Conservation (phyloP, 2,888 invertebrate genomes). For the Dynastes grantii region DNA sequence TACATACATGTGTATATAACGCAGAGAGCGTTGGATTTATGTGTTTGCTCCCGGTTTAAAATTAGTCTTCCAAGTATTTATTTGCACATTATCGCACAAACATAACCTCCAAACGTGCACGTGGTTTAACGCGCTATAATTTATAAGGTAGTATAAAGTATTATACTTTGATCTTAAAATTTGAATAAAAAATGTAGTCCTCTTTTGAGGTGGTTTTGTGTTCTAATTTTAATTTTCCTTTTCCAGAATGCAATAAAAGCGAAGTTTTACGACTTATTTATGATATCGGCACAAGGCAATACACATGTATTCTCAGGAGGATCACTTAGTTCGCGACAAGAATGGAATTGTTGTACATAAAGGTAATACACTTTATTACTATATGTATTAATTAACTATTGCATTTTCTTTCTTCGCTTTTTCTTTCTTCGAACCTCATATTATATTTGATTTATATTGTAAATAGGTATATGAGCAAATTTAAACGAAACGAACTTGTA, state of each 20-base stretch:
- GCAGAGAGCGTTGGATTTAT: not conserved
- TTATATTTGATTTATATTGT: no score
- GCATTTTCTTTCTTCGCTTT: no score
- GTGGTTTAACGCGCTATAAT: not conserved
- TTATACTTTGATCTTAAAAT: not conserved
- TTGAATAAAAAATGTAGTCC: not conserved
- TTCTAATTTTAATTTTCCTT: constrained; percentile 27
- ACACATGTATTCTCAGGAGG: constrained; percentile 50
- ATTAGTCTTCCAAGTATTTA: not conserved
- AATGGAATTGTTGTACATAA: constrained; percentile 49
- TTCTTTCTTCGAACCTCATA: no score
- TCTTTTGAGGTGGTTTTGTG: not conserved
- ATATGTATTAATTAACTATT: no score
- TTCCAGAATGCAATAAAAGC: constrained; percentile 46
- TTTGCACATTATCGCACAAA: not conserved
- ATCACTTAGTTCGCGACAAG: constrained; percentile 48
- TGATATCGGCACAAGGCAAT: not conserved
- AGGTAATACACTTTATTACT: constrained; percentile 26
- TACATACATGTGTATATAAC: no score
- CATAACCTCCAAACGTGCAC: constrained; percentile 17
- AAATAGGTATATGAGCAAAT: no score
- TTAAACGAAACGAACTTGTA: no score
- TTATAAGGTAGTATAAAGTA: not conserved
- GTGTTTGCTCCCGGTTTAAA: not conserved
- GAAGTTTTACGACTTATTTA: constrained; percentile 2